These are phyloP conservation scores for Microctonus brassicae DNA, from an alignment of 2,888 invertebrate species.

Conservation along the genomic window DNA sequence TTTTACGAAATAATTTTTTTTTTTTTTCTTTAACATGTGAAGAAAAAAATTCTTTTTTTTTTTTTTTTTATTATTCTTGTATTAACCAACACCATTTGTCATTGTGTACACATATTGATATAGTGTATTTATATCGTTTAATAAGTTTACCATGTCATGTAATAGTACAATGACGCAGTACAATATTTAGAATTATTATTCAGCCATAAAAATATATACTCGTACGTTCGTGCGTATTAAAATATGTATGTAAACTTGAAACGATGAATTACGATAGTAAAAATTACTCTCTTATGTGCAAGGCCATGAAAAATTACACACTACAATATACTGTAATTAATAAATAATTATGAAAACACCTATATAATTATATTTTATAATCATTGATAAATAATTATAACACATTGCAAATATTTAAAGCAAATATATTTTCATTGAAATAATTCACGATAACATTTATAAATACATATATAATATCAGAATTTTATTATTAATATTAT, in stretches of 20 bases:
- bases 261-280: neutral
- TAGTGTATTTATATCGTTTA: neutral
- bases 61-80: no score
- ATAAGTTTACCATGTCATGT: neutral
- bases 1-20: no score
- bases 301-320: neutral
- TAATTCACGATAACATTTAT: no score
- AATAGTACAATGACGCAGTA: neutral
- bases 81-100: conserved; percentile 14
- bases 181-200: neutral
- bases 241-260: neutral
- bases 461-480: neutral
- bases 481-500: neutral
- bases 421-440: no score
- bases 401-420: no score
- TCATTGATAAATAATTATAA: no score
- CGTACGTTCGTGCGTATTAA: neutral
- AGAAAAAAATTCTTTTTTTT: neutral
- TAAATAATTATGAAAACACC: no score
- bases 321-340: no score
- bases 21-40: neutral
- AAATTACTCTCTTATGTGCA: neutral
- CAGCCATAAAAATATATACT: neutral
- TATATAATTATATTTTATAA: no score
- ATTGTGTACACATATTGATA: neutral